Conservation (phyloP, 2,888 invertebrate genomes). For the Caenorhabditis drosophilae region DNA sequence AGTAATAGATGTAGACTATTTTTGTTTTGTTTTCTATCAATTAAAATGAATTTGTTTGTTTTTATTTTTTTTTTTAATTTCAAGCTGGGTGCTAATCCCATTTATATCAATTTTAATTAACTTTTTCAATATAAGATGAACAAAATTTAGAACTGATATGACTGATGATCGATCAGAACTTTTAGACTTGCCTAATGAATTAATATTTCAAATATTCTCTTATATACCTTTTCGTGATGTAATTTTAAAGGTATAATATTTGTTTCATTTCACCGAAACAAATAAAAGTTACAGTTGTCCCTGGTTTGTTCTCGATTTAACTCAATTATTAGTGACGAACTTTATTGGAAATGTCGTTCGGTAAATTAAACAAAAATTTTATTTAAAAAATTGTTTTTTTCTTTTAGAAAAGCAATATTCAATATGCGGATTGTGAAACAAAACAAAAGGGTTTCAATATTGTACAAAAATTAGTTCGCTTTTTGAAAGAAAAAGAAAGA, state of each 20-base stretch:
- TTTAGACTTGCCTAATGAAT: slow-evolving; percentile 6
- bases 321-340: slow-evolving; percentile 20
- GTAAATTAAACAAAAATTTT: too few species aligned
- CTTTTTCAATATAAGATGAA: too few species aligned
- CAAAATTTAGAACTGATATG: too few species aligned
- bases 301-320: slow-evolving; percentile 34
- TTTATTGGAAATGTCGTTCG: slow-evolving; percentile 38
- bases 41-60: too few species aligned
- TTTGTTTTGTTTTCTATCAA: slow-evolving; percentile 1
- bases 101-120: background rate
- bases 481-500: slow-evolving; percentile 6
- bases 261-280: slow-evolving; percentile 8
- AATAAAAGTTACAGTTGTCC: slow-evolving; percentile 14
- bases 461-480: slow-evolving; percentile 11
- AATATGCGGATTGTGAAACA: slow-evolving; percentile 9
- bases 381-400: too few species aligned
- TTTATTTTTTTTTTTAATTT: background rate
- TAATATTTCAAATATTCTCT: slow-evolving; percentile 12
- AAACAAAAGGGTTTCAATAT: slow-evolving; percentile 11
- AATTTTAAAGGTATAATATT: too few species aligned
- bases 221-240: too few species aligned
- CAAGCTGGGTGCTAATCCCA: background rate
- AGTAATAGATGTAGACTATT: background rate
- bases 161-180: too few species aligned
- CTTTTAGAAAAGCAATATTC: slow-evolving; percentile 15